phyloP scores from a whole-genome alignment of 2,113 vertebrate genomes.

The Gavia stellata region DNA sequence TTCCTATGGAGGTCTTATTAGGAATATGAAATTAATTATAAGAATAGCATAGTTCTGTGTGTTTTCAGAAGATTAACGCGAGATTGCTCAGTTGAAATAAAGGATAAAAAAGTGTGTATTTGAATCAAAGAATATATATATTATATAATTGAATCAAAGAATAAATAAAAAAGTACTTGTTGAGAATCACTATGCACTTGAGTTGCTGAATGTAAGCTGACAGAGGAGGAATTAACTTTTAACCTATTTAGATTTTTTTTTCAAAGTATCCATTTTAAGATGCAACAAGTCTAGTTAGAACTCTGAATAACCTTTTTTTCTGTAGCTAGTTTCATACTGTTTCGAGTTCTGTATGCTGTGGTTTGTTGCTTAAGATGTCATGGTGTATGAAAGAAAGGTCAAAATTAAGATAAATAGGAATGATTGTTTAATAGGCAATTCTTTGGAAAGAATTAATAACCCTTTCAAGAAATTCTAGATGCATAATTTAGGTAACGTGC shows the following conservation, averaged over 20 bases:
- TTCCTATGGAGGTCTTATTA: slow-evolving; percentile 25
- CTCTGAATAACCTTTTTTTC: background rate
- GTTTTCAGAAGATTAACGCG: slow-evolving; percentile 18
- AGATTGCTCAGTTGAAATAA: background rate
- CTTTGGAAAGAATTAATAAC: background rate
- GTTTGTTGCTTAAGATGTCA: background rate
- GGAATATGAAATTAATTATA: slow-evolving; percentile 47
- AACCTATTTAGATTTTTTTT: background rate
- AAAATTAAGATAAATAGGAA: background rate
- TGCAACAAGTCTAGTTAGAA: background rate
- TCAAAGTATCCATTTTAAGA: background rate
- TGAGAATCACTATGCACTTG: background rate
- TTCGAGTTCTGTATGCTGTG: background rate
- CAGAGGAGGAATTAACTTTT: background rate
- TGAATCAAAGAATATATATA: background rate
- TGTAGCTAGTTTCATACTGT: background rate
- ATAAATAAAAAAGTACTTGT: background rate
- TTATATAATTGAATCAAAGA: background rate
- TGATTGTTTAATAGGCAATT: background rate
- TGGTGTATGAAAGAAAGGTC: background rate
- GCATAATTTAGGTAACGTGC: background rate
- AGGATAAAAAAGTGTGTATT: background rate
- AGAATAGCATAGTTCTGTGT: background rate
- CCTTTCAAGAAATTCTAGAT: background rate
- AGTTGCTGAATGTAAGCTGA: background rate